Evolutionary conservation across 2,797 vertebrate genomes (phyloP).

Genomic region (Manis crassicaudata): DNA sequence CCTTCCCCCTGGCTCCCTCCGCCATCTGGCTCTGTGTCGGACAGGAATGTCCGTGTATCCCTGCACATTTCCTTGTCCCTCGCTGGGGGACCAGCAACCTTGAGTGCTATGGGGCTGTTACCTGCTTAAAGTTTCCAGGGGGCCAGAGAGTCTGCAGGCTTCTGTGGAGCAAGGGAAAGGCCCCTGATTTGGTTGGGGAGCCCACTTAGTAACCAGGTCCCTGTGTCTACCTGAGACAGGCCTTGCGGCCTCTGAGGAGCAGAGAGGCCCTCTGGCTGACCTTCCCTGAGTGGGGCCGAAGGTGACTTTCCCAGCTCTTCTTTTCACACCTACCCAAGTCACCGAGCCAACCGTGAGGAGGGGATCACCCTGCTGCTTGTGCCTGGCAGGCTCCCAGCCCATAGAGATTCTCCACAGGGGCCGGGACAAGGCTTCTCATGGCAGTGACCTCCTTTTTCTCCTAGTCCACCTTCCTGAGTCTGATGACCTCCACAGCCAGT

Average conservation of each 20-base stretch:
- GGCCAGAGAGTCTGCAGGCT: not conserved
- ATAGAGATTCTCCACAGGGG: not conserved
- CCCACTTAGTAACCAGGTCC: not conserved
- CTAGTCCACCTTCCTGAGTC: constrained; percentile 97
- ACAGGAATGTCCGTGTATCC: not conserved
- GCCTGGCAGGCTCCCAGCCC: rapidly evolving
- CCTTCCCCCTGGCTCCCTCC: not conserved
- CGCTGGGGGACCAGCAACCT: not conserved
- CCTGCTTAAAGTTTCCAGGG: not conserved
- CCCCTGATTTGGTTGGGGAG: not conserved
- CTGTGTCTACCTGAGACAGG: not conserved
- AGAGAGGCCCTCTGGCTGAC: not conserved
- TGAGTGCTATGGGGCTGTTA: not conserved
- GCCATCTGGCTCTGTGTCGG: not conserved
- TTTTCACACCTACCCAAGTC: not conserved
- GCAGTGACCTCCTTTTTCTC: constrained; percentile 62
- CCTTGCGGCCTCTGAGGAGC: not conserved
- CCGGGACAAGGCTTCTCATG: not conserved
- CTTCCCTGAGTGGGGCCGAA: not conserved
- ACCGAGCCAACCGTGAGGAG: not conserved
- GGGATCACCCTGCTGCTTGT: not conserved
- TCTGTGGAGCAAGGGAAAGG: not conserved
- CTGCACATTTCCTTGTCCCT: no score
- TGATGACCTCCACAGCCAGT: constrained; percentile 98
- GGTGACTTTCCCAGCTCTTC: not conserved